Base-by-base conservation (phyloP, 1,140 invertebrate genomes). In the Rhynchophorus ferrugineus region DNA sequence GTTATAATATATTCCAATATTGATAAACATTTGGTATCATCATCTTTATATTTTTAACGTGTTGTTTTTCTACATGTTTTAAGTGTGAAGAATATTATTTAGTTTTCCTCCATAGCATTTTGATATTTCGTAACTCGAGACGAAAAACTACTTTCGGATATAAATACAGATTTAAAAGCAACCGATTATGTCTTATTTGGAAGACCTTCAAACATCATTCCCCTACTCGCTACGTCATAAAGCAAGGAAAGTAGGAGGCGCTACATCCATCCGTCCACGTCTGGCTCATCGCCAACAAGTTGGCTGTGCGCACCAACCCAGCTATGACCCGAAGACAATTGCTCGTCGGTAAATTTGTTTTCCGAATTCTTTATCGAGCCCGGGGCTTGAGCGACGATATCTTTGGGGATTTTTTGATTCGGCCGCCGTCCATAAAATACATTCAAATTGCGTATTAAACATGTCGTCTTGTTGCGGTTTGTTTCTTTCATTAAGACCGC, bases 261-360 rank as follows among this genome's bases (percentile, higher is more conserved):
- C 24, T 6, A 29, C 24, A 29, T 29, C 11, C 24, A 29, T 29
- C 11, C 24, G 5, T 29, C 11, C 24, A 6, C 11, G 5, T 11
- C 24, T 29, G 24, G 24, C 24, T 11, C 24, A 11, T 6, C 11
- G 24, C 24, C 24, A 29, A 29, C 24, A 29, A 29, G 24, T 11
- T 29, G 24, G 24, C 24, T 29, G 24, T 29, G 24, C 11, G 24
- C 24, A 29, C 11, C 24, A 29, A 29, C 24, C 24, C 24, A 29
- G 13, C 37, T 38, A 38, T 19, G 37, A 38, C 42, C 42, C 17
- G 42, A 44, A 24, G n/a, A 44, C 42, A 44, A 20, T 44, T n/a
- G 17, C 17, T 11, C 19, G 17, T 24, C 42, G 17, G 17, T 11
- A 44, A 44, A 44, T 44, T 44, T 44, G 42, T 44, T 44, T 44